Base-by-base conservation (phyloP, 2,888 invertebrate genomes). In the Caenorhabditis sp. region DNA sequence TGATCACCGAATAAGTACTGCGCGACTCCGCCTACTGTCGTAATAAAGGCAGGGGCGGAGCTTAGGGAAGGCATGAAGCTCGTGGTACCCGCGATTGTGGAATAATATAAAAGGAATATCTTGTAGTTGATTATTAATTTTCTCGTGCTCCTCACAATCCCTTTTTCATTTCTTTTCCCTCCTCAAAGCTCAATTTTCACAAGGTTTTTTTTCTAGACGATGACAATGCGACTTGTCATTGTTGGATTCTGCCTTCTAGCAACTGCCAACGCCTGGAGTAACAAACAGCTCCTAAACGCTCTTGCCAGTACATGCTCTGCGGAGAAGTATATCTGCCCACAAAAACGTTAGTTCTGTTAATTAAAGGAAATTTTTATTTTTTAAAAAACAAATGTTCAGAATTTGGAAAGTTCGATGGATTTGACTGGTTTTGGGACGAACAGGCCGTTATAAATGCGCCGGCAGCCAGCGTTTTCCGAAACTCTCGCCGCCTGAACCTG, bases 341-440 rank as follows among this genome's bases (percentile, higher is more conserved):
- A 53, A 20, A 13, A 24, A 20, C 44, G 71, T 62, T 24, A 51
- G 70, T 51, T n/a, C n/a, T n/a, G n/a, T n/a, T n/a, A n/a, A n/a
- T n/a, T n/a, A n/a, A n/a, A n/a, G n/a, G n/a, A n/a, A n/a, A n/a
- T n/a, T n/a, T n/a, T n/a, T n/a, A n/a, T n/a, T n/a, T n/a, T n/a
- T n/a, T n/a, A n/a, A n/a, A n/a, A n/a, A 26, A 18, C 13, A 15
- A 22, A 3, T 6, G 44, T 44, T 71, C n/a, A 76, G 76, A 67
- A 9, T 76, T 26, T 22, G 67, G 60, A 0, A 1, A 53, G 2
- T 76, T 76, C 44, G 26, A 50, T 1, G 44, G 61, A 4, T 40
- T 9, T n/a, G 0, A 22, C 1, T 76, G 76, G 76, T 8, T 8
- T 6, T 76, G 76, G 76, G 51, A 76, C n/a, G 13, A 8, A 0